Base-by-base conservation (phyloP, 2,113 vertebrate species). In the Gambusia affinis region DNA sequence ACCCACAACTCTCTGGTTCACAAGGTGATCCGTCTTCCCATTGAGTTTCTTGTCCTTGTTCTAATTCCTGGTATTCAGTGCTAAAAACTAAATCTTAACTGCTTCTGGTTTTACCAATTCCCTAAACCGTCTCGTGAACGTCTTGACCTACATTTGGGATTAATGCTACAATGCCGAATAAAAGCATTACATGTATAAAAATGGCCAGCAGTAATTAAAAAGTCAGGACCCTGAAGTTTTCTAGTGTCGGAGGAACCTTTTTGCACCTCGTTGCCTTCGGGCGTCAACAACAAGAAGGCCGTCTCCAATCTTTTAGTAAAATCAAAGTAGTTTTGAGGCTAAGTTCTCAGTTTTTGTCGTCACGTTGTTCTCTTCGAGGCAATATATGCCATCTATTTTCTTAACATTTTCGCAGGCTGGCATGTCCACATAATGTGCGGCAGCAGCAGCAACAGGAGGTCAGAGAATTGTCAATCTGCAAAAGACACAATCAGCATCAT, bases 401-500 rank as follows among this genome's bases (percentile, higher is more conserved):
- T 19, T 3, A 63, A 8, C 29, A 8, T 63, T 63, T 22, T 31
- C 61, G 31, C n/a, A 7, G 24, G 33, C 64, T 12, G 24, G 7
- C 22, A 8, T 54, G 4, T 8, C 2, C 51, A 19, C 51, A n/a
- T 24, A 57, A 24, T 33, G 15, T 33, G 17, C n/a, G 63, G 27
- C n/a, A 3, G 22, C 0, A 35, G 33, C n/a, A 64, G 69, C 61
- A 47, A 61, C 33, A 44, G 31, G 54, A 79, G 75, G 62, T 80
- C 78, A 73, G 42, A 78, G 22, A 44, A 47, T 51, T 60, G 69
- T 78, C 42, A 29, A 4, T 27, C 15, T 82, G 44, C 69, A 65
- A 29, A 63, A 63, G 35, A 29, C 60, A 39, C 44, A n/a, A 73
- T 75, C 69, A 65, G 8, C 57, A 75, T 75, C 75, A 73, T 81